Conservation (phyloP, 1,140 invertebrate species). For the Varroa destructor region DNA sequence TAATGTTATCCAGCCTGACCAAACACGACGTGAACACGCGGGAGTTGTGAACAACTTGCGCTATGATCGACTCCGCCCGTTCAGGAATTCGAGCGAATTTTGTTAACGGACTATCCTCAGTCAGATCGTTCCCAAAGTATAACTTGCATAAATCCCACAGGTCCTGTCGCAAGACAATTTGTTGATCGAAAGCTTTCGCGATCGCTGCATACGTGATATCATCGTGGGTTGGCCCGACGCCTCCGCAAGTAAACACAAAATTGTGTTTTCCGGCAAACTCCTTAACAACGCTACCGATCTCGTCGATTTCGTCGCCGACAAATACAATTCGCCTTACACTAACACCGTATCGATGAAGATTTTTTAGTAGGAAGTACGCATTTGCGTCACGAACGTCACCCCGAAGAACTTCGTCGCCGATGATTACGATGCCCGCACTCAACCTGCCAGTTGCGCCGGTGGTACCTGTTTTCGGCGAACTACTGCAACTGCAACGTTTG, state of each 20-base stretch:
- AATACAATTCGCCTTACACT: conserved; percentile 56
- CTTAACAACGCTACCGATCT: conserved; percentile 54
- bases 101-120: conserved; percentile 39
- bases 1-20: conserved; percentile 51
- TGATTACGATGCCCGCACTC: conserved; percentile 46
- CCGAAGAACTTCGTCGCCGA: conserved; percentile 74
- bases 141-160: conserved; percentile 48
- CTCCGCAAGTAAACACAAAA: conserved; percentile 62
- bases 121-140: conserved; percentile 38
- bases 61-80: conserved; percentile 33
- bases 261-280: conserved; percentile 49
- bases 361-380: conserved; percentile 53
- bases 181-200: conserved; percentile 55
- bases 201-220: conserved; percentile 67
- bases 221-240: conserved; percentile 71
- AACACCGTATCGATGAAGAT: conserved; percentile 53
- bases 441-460: not conserved
- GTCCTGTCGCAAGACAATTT: conserved; percentile 47
- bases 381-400: conserved; percentile 61
- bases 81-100: conserved; percentile 11
- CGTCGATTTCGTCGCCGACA: conserved; percentile 54
- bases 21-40: conserved; percentile 46
- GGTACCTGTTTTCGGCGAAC: not conserved
- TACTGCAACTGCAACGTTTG: not conserved
- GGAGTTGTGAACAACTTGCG: conserved; percentile 44